Evolutionary conservation across 2,113 vertebrate species (phyloP).

Genomic region (Lampris incognitus): DNA sequence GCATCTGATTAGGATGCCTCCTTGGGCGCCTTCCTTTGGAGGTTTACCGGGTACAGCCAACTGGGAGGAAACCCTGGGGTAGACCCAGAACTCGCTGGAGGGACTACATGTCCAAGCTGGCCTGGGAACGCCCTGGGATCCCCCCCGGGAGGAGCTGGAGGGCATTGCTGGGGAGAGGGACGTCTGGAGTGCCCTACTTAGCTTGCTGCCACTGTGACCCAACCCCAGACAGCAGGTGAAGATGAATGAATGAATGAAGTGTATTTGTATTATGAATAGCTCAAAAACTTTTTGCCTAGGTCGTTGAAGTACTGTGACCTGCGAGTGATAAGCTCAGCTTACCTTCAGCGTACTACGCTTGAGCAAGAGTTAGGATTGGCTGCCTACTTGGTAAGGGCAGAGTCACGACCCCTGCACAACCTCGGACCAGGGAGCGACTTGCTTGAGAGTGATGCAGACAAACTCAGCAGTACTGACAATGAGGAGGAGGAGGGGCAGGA

Average conservation of each 20-base stretch:
- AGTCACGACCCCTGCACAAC: constrained; percentile 76
- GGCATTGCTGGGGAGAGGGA: no score
- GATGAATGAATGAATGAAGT: background rate
- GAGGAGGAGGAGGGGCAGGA: constrained; percentile 90
- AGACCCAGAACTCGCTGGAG: no score
- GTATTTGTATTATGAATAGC: constrained; percentile 2
- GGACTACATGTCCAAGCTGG: no score
- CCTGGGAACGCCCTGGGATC: no score
- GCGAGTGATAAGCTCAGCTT: constrained; percentile 92
- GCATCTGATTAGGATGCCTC: no score
- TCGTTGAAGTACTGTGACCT: constrained; percentile 97
- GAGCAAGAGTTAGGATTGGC: constrained; percentile 97
- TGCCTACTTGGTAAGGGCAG: constrained; percentile 89
- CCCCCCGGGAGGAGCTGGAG: no score
- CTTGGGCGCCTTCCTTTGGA: no score
- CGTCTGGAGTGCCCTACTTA: no score
- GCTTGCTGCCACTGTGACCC: no score
- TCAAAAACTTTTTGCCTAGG: constrained; percentile 72
- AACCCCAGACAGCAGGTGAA: no score
- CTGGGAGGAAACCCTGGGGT: no score
- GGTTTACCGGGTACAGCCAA: no score
- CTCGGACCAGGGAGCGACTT: constrained; percentile 82
- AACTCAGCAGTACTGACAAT: constrained; percentile 94
- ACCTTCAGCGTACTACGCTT: constrained; percentile 89
- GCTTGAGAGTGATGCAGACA: constrained; percentile 93